A percentile compares a stretch with the other conserved stretches of the same genome.
phyloP scores from a whole-genome alignment of 2,888 invertebrate genomes.

The Vannuccia rotundouncinata region DNA sequence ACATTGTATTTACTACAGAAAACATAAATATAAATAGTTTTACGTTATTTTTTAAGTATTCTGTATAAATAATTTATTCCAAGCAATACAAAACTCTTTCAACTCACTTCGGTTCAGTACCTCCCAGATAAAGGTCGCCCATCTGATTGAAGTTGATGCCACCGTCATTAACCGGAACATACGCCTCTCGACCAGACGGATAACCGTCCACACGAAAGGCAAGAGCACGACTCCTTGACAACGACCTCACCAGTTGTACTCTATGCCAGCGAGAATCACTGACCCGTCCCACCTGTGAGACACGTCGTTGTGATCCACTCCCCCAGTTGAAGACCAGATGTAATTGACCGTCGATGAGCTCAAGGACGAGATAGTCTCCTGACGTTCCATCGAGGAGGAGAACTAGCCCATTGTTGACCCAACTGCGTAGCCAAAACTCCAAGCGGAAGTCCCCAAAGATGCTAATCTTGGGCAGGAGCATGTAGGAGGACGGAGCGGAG shows the following conservation, averaged over 20 bases:
- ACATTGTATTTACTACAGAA: too few species aligned
- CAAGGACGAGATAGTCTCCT: constrained; percentile 27
- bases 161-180: constrained; percentile 19
- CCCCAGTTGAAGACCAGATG: constrained; percentile 32
- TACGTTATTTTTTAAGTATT: too few species aligned
- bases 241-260: background rate
- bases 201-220: constrained; percentile 30
- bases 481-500: background rate
- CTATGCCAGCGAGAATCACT: constrained; percentile 18
- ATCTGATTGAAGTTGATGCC: constrained; percentile 28
- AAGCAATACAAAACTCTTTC: background rate
- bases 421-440: constrained; percentile 10
- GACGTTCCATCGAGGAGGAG: constrained; percentile 16
- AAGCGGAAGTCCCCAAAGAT: constrained; percentile 31
- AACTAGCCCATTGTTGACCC: constrained; percentile 12
- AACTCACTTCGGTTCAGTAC: constrained; percentile 9
- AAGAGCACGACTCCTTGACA: background rate
- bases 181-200: background rate
- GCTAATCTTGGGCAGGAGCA: constrained; percentile 24
- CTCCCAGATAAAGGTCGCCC: constrained; percentile 23
- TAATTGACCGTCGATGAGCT: constrained; percentile 18
- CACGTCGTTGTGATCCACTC: constrained; percentile 7
- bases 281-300: background rate
- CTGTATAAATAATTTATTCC: background rate
- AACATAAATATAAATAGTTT: too few species aligned